A percentile compares a stretch with the other conserved stretches of the same genome.
These are phyloP conservation scores for Sebastes hubbsi DNA, from an alignment of 2,797 vertebrate genomes.

Conservation along the genomic window DNA sequence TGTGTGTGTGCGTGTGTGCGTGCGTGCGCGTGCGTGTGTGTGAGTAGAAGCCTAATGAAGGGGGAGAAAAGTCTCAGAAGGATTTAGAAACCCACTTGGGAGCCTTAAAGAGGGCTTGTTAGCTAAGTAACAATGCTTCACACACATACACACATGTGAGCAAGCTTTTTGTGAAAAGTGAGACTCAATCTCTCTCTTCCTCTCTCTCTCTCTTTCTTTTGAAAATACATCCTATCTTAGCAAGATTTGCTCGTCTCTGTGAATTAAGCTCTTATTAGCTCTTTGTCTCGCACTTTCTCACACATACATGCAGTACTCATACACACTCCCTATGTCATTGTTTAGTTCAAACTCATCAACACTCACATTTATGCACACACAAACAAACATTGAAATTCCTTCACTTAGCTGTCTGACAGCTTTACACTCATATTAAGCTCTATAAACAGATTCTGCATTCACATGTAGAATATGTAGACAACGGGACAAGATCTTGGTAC, in stretches of 20 bases:
- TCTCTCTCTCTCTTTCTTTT: not conserved
- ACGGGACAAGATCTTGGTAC: too few relatives aligned
- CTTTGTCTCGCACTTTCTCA: not conserved
- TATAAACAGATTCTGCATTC: too few relatives aligned
- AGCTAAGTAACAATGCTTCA: slow-evolving; percentile 36
- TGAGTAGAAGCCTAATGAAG: slow-evolving; percentile 25
- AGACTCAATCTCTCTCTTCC: not conserved
- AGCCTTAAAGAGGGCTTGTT: slow-evolving; percentile 45
- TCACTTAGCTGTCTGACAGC: not conserved
- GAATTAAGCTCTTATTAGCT: not conserved
- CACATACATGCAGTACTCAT: not conserved
- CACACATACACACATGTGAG: not conserved
- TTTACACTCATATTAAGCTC: not conserved
- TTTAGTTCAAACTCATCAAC: too few relatives aligned
- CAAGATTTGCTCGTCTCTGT: not conserved
- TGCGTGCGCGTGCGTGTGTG: not conserved
- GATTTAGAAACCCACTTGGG: slow-evolving; percentile 42
- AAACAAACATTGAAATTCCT: not conserved
- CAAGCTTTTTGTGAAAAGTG: not conserved
- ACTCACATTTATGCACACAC: not conserved
- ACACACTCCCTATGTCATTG: not conserved
- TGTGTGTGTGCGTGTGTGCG: too few relatives aligned
- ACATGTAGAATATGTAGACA: too few relatives aligned
- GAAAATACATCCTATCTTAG: not conserved
- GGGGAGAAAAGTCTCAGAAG: slow-evolving; percentile 29